Evolutionary conservation across 2,113 vertebrate species (phyloP).

Genomic region (Ardeotis arabs): DNA sequence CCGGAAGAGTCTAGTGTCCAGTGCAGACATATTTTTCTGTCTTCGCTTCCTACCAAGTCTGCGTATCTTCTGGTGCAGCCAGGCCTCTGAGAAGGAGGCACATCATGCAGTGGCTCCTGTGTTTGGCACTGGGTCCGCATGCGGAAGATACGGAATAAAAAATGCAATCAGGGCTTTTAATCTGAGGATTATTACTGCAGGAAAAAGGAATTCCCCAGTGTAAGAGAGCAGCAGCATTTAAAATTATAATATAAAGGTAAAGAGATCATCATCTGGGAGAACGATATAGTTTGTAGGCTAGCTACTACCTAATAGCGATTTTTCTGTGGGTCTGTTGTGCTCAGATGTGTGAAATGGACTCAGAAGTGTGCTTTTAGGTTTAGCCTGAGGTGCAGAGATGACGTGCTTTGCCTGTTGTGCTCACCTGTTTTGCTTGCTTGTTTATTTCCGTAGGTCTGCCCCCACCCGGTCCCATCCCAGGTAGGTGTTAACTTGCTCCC

Average conservation of each 20-base stretch:
- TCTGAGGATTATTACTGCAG: not conserved
- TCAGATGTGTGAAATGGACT: not conserved
- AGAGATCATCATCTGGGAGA: not conserved
- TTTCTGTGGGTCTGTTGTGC: not conserved
- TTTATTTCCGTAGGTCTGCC: conserved; percentile 62
- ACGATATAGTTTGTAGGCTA: rapidly evolving
- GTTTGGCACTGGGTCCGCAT: not conserved
- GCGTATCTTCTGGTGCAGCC: not conserved
- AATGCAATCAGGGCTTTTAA: not conserved
- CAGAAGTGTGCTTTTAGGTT: not conserved
- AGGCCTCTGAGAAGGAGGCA: not conserved
- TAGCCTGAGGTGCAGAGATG: not conserved
- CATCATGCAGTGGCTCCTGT: not conserved
- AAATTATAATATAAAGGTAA: not conserved
- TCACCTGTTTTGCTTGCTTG: not conserved
- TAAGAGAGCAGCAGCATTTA: not conserved
- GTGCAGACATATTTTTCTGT: not conserved
- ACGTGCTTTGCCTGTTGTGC: not conserved
- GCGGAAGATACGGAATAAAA: not conserved
- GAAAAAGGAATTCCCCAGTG: not conserved
- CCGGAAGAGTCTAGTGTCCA: no score
- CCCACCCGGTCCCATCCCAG: conserved; percentile 68
- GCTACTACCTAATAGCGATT: not conserved
- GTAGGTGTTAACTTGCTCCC: conserved; percentile 10
- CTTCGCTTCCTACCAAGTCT: not conserved